phyloP scores from a whole-genome alignment of 2,113 vertebrate species.

The Gymnogyps californianus region DNA sequence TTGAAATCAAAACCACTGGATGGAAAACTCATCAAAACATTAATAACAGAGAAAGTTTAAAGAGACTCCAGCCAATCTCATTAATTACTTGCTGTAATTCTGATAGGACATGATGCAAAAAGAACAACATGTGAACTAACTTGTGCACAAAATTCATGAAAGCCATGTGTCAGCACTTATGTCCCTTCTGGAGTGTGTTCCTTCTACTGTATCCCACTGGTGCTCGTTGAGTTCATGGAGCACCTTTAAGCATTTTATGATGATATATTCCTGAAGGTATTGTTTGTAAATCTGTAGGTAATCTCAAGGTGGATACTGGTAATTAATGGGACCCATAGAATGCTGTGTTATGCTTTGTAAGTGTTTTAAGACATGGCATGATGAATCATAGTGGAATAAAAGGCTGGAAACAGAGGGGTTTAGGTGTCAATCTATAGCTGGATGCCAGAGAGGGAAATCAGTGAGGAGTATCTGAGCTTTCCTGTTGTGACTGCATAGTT shows the following conservation, averaged over 20 bases:
- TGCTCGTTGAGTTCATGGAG: background rate
- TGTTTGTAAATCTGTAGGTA: background rate
- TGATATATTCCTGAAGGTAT: background rate
- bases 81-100: background rate
- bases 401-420: background rate
- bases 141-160: background rate
- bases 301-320: background rate
- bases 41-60: background rate
- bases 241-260: background rate
- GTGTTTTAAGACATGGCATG: background rate
- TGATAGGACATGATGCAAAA: background rate
- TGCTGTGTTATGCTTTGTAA: background rate
- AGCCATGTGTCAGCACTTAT: background rate
- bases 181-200: background rate
- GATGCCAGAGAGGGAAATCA: background rate
- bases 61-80: background rate
- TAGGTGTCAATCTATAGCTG: background rate
- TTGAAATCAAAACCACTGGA: background rate
- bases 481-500: background rate
- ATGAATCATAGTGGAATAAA: background rate
- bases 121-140: background rate
- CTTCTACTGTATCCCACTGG: background rate
- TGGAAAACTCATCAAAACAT: background rate
- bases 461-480: background rate
- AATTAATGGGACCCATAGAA: background rate